Evolutionary conservation across 2,888 invertebrate species (phyloP).

Genomic region (Carpatolechia fugitivella): DNA sequence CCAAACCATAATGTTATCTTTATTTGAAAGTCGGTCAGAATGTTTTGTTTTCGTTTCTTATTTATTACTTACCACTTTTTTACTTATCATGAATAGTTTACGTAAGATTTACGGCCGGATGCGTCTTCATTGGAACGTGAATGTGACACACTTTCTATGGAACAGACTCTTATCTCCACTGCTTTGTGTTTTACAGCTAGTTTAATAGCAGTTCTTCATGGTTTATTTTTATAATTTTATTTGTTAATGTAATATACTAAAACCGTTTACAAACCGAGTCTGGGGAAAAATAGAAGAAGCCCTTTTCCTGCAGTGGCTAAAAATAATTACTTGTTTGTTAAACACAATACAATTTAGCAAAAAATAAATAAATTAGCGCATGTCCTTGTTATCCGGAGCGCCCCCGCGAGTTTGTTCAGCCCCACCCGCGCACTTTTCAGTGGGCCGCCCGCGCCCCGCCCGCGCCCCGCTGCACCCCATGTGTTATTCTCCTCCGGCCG

Average conservation of each 20-base stretch:
- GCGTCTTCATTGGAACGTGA: constrained; percentile 69
- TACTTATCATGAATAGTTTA: constrained; percentile 62
- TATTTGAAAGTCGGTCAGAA: constrained; percentile 23
- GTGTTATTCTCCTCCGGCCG: constrained; percentile 57
- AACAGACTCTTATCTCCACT: constrained; percentile 57
- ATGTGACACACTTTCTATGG: constrained; percentile 73
- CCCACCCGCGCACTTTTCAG: constrained; percentile 79
- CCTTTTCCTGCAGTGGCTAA: too few species aligned
- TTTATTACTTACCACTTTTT: constrained; percentile 42
- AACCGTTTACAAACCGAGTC: too few species aligned
- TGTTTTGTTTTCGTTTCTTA: constrained; percentile 43
- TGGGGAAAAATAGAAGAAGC: too few species aligned
- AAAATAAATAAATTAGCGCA: too few species aligned
- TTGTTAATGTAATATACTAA: constrained; percentile 9
- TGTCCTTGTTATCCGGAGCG: constrained; percentile 53
- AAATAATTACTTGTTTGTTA: too few species aligned
- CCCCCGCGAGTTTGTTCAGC: constrained; percentile 80
- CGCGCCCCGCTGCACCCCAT: constrained; percentile 57
- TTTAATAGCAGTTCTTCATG: constrained; percentile 49
- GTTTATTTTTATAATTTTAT: constrained; percentile 47
- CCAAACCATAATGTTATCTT: too few species aligned
- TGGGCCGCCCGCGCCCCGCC: constrained; percentile 69
- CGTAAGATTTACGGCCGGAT: constrained; percentile 73
- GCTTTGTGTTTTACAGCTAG: constrained; percentile 59
- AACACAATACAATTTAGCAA: too few species aligned